Evolutionary conservation across 2,113 vertebrate species (phyloP), one percentile per base, ranked within the genome.

Genomic region (Vanacampus margaritifer): DNA sequence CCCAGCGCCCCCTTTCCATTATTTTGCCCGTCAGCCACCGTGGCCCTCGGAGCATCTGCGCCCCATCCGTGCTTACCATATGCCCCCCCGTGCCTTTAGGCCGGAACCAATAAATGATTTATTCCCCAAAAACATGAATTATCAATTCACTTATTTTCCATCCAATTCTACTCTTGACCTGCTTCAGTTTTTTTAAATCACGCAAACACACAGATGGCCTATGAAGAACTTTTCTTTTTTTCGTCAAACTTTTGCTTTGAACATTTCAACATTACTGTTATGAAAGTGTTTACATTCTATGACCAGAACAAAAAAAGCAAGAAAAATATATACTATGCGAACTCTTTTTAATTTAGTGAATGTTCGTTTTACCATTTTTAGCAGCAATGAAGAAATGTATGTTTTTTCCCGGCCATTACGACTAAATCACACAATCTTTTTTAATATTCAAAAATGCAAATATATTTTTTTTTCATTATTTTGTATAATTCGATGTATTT

Each of bases 11-110:
- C 60, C 68, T 67, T 65, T 70, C 54, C 72, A 19, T 56, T 74
- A 51, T 70, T 66, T 81, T 79, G 65, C 78, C 73, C 72, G 41
- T 72, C 68, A 76, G 72, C 77, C 86, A 79, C 73, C 67, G 79
- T 81, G 86, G 85, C 84, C 75, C 3, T n/a, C 78, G 71, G 79
- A 87, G 89, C 88, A 89, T 89, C 83, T 90, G 87, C 59, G 76
- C 64, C 78, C 26, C 82, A 80, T 81, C 64, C 61, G 78, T 66
- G 39, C 71, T 77, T 66, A 77, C 87, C 88, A 87, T 89, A 89
- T 90, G 89, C 74, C 84, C 76, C 76, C 39, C 76, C 39, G 6
- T 86, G 88, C 86, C 89, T 87, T 72, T 57, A 78, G 83, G 2
- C 74, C 75, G 71, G 60, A 74, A 59, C 58, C 56, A 64, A 88